A percentile compares a stretch with the other conserved stretches of the same genome.
These are phyloP conservation scores for Spinus olivaceus DNA, from an alignment of 2,797 vertebrate species.

Conservation along the genomic window DNA sequence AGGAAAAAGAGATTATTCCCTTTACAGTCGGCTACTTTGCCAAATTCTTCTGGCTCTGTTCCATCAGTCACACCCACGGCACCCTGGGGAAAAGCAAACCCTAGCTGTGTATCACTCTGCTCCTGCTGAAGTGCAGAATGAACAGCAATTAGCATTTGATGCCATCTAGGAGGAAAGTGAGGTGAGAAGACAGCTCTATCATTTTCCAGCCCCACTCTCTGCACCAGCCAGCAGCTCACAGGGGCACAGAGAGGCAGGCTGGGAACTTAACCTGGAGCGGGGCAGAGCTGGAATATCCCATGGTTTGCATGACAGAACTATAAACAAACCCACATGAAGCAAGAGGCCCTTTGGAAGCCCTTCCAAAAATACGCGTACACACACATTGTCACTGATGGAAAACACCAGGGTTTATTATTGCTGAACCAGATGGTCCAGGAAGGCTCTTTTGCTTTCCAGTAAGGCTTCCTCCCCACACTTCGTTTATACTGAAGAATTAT, in stretches of 20 bases:
- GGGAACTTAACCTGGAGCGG: not conserved
- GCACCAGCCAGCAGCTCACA: not conserved
- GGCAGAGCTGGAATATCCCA: not conserved
- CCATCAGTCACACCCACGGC: not conserved
- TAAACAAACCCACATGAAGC: not conserved
- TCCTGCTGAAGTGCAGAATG: not conserved
- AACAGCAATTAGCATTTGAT: not conserved
- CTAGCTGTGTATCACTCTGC: not conserved
- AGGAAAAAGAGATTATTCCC: slow-evolving; percentile 28
- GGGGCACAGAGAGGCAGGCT: not conserved
- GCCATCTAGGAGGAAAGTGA: not conserved
- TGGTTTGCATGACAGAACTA: not conserved
- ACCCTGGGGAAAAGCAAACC: not conserved
- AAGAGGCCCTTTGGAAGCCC: not conserved
- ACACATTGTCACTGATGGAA: not conserved
- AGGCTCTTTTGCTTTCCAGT: not conserved
- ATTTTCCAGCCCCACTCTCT: accelerated
- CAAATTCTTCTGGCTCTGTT: slow-evolving; percentile 7
- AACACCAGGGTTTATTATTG: not conserved
- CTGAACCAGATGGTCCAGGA: not conserved
- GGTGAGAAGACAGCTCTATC: not conserved
- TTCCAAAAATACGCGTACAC: not conserved
- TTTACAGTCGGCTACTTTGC: not conserved
- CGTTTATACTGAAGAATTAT: not conserved
- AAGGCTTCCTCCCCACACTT: not conserved